Conservation (phyloP, 2,113 vertebrate species). For the Rhea americana region DNA sequence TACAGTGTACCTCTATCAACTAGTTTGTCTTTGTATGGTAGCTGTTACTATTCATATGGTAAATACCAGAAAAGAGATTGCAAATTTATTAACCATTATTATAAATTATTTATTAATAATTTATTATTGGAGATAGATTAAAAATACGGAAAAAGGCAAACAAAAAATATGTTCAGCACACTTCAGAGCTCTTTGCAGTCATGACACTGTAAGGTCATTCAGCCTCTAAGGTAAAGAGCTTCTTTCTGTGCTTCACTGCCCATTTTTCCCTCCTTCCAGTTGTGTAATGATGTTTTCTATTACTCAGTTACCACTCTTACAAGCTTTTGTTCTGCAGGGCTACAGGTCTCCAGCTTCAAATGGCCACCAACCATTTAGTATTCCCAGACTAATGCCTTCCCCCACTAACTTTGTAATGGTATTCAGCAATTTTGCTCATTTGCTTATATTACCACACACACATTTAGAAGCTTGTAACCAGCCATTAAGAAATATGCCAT, state of each 20-base stretch:
- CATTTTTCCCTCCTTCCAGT: neutral
- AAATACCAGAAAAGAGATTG: neutral
- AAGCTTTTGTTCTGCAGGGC: neutral
- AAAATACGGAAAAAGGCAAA: neutral
- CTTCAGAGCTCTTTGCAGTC: neutral
- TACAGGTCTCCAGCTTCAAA: neutral
- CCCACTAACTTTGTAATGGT: neutral
- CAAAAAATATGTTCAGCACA: neutral
- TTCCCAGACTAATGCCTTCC: neutral
- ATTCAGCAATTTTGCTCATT: neutral
- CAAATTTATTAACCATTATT: neutral
- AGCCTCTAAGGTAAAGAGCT: neutral
- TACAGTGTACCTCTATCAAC: neutral
- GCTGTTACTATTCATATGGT: neutral
- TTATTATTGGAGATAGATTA: neutral
- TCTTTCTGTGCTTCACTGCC: neutral
- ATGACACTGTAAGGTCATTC: neutral
- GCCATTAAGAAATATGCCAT: neutral
- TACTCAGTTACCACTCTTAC: neutral
- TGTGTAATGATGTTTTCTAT: neutral
- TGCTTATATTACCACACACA: neutral
- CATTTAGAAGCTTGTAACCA: neutral
- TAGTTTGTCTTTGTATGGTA: neutral
- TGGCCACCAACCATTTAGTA: neutral
- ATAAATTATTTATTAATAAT: too few relatives aligned